Evolutionary conservation across 30 jellyfish, hydroid and myxozoan species (phyloP), one percentile per base, ranked within the genome.

Genomic region (Thelohanellus kitauei): DNA sequence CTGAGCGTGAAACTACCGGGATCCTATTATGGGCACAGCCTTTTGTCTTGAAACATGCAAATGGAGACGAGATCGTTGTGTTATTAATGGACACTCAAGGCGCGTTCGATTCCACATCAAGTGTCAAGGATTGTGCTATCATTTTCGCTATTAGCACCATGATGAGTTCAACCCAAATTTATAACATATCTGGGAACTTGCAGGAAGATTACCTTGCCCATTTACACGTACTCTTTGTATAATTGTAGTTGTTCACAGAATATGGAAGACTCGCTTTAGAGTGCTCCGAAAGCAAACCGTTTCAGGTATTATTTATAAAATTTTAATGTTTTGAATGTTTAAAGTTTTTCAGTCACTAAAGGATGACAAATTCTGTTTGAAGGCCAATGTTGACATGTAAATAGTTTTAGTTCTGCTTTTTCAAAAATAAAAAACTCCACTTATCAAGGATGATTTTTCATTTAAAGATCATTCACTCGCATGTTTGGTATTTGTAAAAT

Each of bases 1-100:
- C 99, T 4, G 89, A 82, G 41, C 34, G 99, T 43, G 99, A 82
- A 38, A 82, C 99, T 14, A 82, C 89, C 41, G 99, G 99, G 4
- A 69, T 82, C 22, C 31, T 65, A 41, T 18, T 82, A 31, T 82
- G 89, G 89, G 66, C 53, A 48, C 57, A 82, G 32, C 86, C 90
- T 5, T 65, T 58, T 51, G 15, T 51, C 1, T 30, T 73, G 23
- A 34, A 39, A 11, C 34, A 57, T 20, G 84, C 87, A 22, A 57
- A 51, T 43, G 90, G 86, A 20, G 99, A 64, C 51, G 84, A 82
- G 99, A 83, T 82, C 56, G 90, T 66, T 22, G 86, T 82, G 1
- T 31, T 82, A 17, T 30, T 82, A 20, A 58, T 82, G 90, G 99
- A 82, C 39, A 82, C 99, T 4, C 99, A 82, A 56, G 99, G 99